phyloP scores from a whole-genome alignment of 2,888 invertebrate species.

The Leptinotarsa tumamoca region DNA sequence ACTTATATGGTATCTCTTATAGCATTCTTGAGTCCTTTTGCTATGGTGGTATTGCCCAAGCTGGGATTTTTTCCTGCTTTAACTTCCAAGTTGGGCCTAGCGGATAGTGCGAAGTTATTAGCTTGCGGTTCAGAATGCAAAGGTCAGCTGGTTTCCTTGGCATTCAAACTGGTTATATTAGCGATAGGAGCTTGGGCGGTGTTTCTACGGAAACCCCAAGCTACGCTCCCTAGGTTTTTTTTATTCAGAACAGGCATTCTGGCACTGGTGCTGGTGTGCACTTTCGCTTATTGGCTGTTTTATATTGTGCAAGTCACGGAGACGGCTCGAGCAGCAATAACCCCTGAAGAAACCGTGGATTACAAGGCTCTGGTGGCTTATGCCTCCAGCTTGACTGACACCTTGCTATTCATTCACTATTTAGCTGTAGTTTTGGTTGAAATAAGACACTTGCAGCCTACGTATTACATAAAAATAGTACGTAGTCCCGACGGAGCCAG shows the following conservation, averaged over 20 bases:
- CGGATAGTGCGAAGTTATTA: slow-evolving; percentile 78
- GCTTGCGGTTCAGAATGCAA: slow-evolving; percentile 94
- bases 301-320: slow-evolving; percentile 93
- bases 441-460: slow-evolving; percentile 90
- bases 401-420: slow-evolving; percentile 94
- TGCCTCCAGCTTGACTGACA: slow-evolving; percentile 93
- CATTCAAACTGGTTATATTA: slow-evolving; percentile 90
- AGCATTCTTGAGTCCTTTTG: slow-evolving; percentile 91
- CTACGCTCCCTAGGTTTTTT: slow-evolving; percentile 92
- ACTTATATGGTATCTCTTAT: slow-evolving; percentile 83
- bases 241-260: slow-evolving; percentile 91
- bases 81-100: slow-evolving; percentile 75
- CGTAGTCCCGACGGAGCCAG: slow-evolving; percentile 96
- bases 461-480: slow-evolving; percentile 90
- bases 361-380: slow-evolving; percentile 92
- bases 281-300: slow-evolving; percentile 98
- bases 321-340: slow-evolving; percentile 82
- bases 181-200: slow-evolving; percentile 94
- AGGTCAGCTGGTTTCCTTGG: slow-evolving; percentile 89
- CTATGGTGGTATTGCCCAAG: slow-evolving; percentile 95
- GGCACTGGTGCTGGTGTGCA: slow-evolving; percentile 88
- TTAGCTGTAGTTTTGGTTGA: slow-evolving; percentile 93
- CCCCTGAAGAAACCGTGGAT: slow-evolving; percentile 83
- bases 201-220: slow-evolving; percentile 85
- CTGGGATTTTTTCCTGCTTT: slow-evolving; percentile 86